Conservation (phyloP, 2,888 invertebrate species). For the Melanostoma scalare region DNA sequence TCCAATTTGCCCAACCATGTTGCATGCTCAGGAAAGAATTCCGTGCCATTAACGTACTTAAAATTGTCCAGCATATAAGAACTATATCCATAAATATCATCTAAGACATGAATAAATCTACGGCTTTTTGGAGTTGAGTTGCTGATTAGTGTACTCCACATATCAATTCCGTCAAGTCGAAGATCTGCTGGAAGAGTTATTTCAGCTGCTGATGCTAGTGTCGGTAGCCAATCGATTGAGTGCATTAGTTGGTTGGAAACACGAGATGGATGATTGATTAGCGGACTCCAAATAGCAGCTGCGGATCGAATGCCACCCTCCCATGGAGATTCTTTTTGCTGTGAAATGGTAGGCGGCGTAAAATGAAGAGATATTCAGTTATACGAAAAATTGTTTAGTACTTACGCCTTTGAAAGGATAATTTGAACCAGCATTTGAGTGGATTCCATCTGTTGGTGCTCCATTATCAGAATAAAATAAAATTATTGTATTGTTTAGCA, state of each 20-base stretch:
- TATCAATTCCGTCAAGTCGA: constrained; percentile 86
- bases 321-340: constrained; percentile 91
- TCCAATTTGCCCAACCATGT: constrained; percentile 78
- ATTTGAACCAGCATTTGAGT: constrained; percentile 90
- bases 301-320: constrained; percentile 93
- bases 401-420: constrained; percentile 90
- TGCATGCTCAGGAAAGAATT: constrained; percentile 76
- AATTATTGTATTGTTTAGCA: constrained; percentile 92
- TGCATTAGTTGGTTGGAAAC: constrained; percentile 88
- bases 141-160: constrained; percentile 86
- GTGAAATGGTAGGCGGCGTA: not conserved
- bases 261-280: constrained; percentile 83
- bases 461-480: constrained; percentile 95
- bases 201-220: constrained; percentile 83
- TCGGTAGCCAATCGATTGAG: constrained; percentile 93
- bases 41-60: constrained; percentile 80
- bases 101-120: constrained; percentile 86
- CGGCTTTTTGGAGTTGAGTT: constrained; percentile 77
- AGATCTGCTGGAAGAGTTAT: constrained; percentile 77
- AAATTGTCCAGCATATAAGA: constrained; percentile 77
- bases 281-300: constrained; percentile 89
- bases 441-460: constrained; percentile 88
- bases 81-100: constrained; percentile 83
- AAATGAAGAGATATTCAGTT: not conserved
- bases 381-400: not conserved